Base-by-base conservation (phyloP, 2,888 invertebrate genomes). In the Bellardia pandia region DNA sequence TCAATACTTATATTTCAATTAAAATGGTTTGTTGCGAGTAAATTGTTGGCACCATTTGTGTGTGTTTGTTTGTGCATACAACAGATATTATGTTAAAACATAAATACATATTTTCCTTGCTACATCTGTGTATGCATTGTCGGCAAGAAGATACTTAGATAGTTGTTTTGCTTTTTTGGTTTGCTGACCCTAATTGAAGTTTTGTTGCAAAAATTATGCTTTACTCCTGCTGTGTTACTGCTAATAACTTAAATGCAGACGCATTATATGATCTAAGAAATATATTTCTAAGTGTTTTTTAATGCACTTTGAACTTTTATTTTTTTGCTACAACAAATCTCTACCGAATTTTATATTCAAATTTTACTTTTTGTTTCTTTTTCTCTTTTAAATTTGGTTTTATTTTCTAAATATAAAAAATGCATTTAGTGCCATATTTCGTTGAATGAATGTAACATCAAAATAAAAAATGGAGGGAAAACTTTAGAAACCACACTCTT, bases 271-370 rank as follows among this genome's bases (percentile, higher is more conserved):
- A 79, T 68, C 16, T 69, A 74, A 68, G 13, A 74, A 74, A 78
- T 78, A 66, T 42, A 62, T 78, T 78, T 79, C 68, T 85, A 79
- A 85, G 74, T 60, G 68, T 53, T 85, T 85, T 85, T 79, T 75
- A 85, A 85, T 79, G 85, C 75, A 53, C 68, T 79, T 74, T 72
- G 37, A 72, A 77, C 64, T 84, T 56, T 58, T 14, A 45, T 16
- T 11, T 45, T 8, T 9, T 45, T 72, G 45, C 37, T 37, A 37
- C 13, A 56, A 14, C 48, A 60, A 60, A 60, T 66, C 30, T 78
- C 23, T 58, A 13, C 66, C 58, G 51, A 11, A n/a, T 85, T 40
- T 60, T 69, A 23, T 53, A 40, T 42, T 37, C 30, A 71, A 64
- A n/a, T 40, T 62, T 72, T 51, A 9, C 23, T 30, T 58, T 33